phyloP scores from a whole-genome alignment of 2,113 vertebrate species.

The Numida meleagris region DNA sequence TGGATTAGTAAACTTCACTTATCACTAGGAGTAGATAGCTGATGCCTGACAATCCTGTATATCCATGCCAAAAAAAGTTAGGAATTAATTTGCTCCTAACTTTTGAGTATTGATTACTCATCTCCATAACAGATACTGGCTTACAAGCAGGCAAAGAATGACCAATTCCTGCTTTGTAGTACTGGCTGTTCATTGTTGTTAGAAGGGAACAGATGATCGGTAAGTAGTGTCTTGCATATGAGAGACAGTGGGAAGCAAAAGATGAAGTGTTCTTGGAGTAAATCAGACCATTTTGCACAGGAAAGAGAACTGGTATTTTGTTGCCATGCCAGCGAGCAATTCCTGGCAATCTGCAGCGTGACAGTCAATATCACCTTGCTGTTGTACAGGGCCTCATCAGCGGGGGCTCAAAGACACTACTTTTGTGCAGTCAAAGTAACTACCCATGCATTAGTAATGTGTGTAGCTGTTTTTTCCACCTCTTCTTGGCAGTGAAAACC shows the following conservation, averaged over 20 bases:
- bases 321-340: rapidly evolving
- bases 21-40: background rate
- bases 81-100: background rate
- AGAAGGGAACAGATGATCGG: background rate
- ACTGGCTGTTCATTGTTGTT: background rate
- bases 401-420: background rate
- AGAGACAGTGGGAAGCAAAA: background rate
- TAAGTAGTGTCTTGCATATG: background rate
- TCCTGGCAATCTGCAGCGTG: rapidly evolving
- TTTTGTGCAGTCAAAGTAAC: background rate
- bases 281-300: background rate
- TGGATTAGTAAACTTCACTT: background rate
- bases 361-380: background rate
- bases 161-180: background rate
- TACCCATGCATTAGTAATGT: background rate
- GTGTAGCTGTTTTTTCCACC: background rate
- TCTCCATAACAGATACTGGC: background rate
- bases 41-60: background rate
- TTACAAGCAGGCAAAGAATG: background rate
- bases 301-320: background rate
- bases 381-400: background rate
- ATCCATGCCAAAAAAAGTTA: background rate
- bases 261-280: background rate
- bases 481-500: background rate
- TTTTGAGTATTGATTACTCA: background rate